Base-by-base conservation (phyloP, 2,797 vertebrate genomes). In the Serranus cabrilla region DNA sequence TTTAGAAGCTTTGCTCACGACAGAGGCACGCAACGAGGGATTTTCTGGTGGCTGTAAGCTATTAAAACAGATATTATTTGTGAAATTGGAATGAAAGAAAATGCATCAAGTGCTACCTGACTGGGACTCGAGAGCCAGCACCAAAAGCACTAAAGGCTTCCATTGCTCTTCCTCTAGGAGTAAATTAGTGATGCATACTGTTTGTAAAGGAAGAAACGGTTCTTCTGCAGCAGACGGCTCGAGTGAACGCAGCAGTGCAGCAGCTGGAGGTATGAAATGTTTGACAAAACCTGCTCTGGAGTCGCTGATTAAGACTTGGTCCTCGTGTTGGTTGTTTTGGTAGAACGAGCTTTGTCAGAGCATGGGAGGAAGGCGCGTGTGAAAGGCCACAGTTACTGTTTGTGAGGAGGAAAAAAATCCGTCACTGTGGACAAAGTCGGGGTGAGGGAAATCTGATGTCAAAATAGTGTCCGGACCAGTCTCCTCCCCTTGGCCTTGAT, bases 401-500 rank as follows among this genome's bases (percentile, higher is more conserved):
- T 11, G 62, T 51, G 66, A 81, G 70, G 37, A 43, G 25, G n/a
- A 20, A 13, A 52, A 39, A 39, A 27, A 40, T 20, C 31, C 3
- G 0, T 60, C 74, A 21, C 54, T 16, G 49, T 46, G 60, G 66
- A 67, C 43, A 62, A 49, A 25, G 78, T 13, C 8, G 43, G 7
- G 46, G 10, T 34, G 20, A 54, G 59, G 57, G 51, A 45, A 46
- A 14, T 6, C 51, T 39, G 31, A 20, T 18, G 71, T 96, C 92
- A 96, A 89, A 96, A 96, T 2, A 96, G 82, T 57, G 89, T 95
- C 84, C 94, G 85, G 83, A 96, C 96, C 52, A 98, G 94, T 79
- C 96, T 94, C 87, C 95, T 94, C 39, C 96, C 97, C 27, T 97
- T 97, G 87, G 95, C 95, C 82, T 97, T 97, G 89, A 97, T 96